Conservation (phyloP, 2,888 invertebrate species). For the Druceiella hillmani region DNA sequence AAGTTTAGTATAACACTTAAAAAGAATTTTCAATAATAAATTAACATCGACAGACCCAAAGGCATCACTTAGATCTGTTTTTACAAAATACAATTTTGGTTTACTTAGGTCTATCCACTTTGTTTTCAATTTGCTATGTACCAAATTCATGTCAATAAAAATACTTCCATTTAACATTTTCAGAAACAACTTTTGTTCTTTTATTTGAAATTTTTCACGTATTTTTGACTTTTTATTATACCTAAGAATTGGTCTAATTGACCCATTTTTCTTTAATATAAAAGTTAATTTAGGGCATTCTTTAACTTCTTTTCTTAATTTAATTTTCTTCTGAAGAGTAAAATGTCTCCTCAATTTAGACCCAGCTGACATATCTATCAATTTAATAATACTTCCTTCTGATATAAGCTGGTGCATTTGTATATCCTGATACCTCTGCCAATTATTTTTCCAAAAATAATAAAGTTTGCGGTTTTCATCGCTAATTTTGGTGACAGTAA, state of each 20-base stretch:
- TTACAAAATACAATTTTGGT: slow-evolving; percentile 44
- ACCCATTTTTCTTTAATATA: slow-evolving; percentile 36
- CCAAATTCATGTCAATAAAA: slow-evolving; percentile 31
- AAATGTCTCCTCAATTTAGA: slow-evolving; percentile 30
- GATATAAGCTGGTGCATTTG: slow-evolving; percentile 34
- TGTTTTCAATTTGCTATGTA: slow-evolving; percentile 30
- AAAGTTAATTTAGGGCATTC: slow-evolving; percentile 39
- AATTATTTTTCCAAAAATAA: slow-evolving; percentile 41
- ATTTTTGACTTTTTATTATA: slow-evolving; percentile 33
- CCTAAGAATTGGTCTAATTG: slow-evolving; percentile 39
- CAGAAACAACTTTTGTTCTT: slow-evolving; percentile 34
- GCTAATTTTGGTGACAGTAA: slow-evolving; percentile 41
- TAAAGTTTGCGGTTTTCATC: slow-evolving; percentile 40
- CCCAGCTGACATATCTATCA: slow-evolving; percentile 31
- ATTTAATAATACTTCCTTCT: slow-evolving; percentile 33
- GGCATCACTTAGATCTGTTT: slow-evolving; percentile 45
- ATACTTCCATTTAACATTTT: slow-evolving; percentile 29
- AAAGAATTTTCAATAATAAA: slow-evolving; percentile 34
- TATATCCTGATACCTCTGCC: slow-evolving; percentile 45
- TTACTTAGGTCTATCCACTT: slow-evolving; percentile 34
- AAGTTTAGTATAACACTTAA: slow-evolving; percentile 30
- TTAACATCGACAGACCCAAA: slow-evolving; percentile 44
- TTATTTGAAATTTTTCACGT: slow-evolving; percentile 36
- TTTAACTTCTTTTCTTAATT: slow-evolving; percentile 30
- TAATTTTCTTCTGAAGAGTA: slow-evolving; percentile 27